Conservation (phyloP, 2,113 vertebrate species). For the Aegotheles bennettii region DNA sequence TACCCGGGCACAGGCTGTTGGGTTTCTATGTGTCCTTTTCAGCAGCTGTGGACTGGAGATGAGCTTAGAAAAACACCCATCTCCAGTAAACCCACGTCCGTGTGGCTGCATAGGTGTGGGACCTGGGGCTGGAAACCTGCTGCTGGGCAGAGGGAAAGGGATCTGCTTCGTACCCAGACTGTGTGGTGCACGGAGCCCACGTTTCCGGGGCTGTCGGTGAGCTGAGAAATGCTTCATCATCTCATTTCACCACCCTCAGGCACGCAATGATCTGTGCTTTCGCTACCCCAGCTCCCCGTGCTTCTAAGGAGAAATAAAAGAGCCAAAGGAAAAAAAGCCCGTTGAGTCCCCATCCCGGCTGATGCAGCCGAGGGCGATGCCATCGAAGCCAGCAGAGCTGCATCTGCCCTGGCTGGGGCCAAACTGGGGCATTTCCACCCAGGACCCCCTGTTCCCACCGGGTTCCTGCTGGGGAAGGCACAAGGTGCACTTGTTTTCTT, state of each 20-base stretch:
- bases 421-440: not conserved
- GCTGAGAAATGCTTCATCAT: not conserved
- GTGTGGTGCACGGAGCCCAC: accelerated
- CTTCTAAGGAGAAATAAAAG: not conserved
- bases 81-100: not conserved
- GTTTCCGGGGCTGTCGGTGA: not conserved
- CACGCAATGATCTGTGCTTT: accelerated
- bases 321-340: not conserved
- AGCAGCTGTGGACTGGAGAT: not conserved
- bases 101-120: not conserved
- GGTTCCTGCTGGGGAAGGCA: not conserved
- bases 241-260: not conserved
- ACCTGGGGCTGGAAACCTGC: not conserved
- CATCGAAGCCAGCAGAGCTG: not conserved
- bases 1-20: not conserved
- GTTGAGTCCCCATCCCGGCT: not conserved
- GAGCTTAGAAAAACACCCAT: accelerated
- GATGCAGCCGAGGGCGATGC: not conserved
- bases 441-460: not conserved
- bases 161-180: accelerated
- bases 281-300: not conserved
- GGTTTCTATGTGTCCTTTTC: not conserved
- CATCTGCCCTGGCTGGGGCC: not conserved
- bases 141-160: not conserved
- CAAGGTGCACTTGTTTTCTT: not conserved